Percentiles rank a stretch among this genome's conserved stretches.
Evolutionary conservation across 2,888 invertebrate species (phyloP).

Genomic region (Desoria tigrina): DNA sequence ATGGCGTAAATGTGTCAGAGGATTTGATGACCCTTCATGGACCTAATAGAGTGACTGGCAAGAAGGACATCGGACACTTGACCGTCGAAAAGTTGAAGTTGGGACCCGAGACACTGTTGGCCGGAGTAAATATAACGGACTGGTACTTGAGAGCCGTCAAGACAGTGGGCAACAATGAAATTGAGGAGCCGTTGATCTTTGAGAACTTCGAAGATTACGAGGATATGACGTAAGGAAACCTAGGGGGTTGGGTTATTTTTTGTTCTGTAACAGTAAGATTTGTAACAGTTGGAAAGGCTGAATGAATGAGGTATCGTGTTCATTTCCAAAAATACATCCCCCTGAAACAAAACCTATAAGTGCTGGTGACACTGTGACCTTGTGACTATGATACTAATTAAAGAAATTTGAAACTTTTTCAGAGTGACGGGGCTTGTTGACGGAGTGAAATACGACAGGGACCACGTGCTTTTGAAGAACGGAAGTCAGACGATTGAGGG

Average conservation of each 20-base stretch:
- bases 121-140: constrained; percentile 37
- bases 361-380: too few species aligned
- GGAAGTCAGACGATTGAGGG: constrained; percentile 29
- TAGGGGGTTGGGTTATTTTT: too few species aligned
- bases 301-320: too few species aligned
- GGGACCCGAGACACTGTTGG: constrained; percentile 16
- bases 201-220: constrained; percentile 1
- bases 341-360: too few species aligned
- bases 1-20: constrained; percentile 20
- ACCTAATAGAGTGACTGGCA: constrained; percentile 23
- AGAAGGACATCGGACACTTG: not conserved
- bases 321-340: too few species aligned
- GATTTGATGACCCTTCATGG: constrained; percentile 36
- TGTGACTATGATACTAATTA: too few species aligned
- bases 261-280: too few species aligned
- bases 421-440: constrained; percentile 42
- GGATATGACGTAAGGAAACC: constrained; percentile 34
- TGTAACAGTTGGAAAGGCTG: too few species aligned
- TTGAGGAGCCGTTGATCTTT: constrained; percentile 16
- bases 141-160: constrained; percentile 34
- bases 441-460: constrained; percentile 19
- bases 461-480: constrained; percentile 22
- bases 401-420: too few species aligned
- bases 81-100: not conserved
- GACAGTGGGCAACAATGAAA: constrained; percentile 6